Evolutionary conservation across 2,113 vertebrate species (phyloP), one percentile per base, ranked within the genome.

Genomic region (Sinocyclocheilus anshuiensis): DNA sequence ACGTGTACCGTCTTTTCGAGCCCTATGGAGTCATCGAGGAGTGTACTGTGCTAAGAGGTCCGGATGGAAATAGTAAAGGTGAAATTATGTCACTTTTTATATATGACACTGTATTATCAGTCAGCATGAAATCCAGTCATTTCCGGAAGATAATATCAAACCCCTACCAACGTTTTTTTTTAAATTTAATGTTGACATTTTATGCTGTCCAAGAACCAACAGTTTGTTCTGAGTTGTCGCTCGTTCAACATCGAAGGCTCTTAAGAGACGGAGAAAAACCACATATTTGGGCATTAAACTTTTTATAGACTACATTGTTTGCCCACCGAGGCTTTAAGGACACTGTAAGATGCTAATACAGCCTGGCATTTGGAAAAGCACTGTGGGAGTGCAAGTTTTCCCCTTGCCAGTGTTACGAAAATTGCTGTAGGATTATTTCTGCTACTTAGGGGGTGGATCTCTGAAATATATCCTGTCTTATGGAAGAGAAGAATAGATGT

Each of bases 11-110:
- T 91, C 97, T 99, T 91, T 99, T 99, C 82, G 97, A 99, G 94
- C 97, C 98, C 5, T 99, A 99, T 24, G 98, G 98, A 90, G 97
- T 97, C 90, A 99, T 99, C 55, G 98, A 99, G 84, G 98, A 99
- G 91, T 99, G 98, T 94, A 99, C 98, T 0, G 98, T 99, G 93
- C 94, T 99, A 89, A 95, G 98, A 87, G 98, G 98, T 82, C 97
- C 97, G 0, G 98, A 99, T 9, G 98, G 98, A 84, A 99, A 98
- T 95, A 99, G 98, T 96, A 99, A 99, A 98, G 98, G 98, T 99
- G 93, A 89, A 90, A 86, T 88, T 48, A 33, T 20, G 71, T 86
- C 16, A 11, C n/a, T 33, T 71, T 36, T 82, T n/a, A 33, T 20
- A 7, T 50, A 20, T 55, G 24, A 33, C 55, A 16, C 15, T 55